Evolutionary conservation across 1,140 invertebrate species (phyloP).

Genomic region (Panulirus ornatus): DNA sequence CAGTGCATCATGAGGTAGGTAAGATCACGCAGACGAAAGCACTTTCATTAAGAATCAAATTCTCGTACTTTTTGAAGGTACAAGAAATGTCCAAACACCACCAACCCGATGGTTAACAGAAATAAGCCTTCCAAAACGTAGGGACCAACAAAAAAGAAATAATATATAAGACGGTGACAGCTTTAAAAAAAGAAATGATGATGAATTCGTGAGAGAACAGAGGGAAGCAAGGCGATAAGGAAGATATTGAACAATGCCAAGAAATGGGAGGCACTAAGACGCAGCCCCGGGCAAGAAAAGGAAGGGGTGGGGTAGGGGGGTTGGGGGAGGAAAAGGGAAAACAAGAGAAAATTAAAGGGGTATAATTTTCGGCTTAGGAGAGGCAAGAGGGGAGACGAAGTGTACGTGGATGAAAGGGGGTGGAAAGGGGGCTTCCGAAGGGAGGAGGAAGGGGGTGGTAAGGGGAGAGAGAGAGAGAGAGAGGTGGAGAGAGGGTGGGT

Average conservation of each 20-base stretch:
- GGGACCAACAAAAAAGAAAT: background rate
- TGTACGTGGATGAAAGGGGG: background rate
- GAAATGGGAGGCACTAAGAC: constrained; percentile 26
- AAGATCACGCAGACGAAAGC: too few species aligned
- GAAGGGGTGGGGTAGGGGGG: background rate
- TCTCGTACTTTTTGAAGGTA: too few species aligned
- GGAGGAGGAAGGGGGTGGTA: background rate
- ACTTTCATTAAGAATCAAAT: too few species aligned
- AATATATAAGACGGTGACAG: constrained; percentile 2
- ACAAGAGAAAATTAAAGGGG: constrained; percentile 43
- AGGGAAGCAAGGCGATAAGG: constrained; percentile 39
- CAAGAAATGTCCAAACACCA: too few species aligned
- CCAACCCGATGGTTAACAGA: too few species aligned
- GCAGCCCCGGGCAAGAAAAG: background rate
- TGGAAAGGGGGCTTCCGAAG: background rate
- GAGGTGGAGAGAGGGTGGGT: constrained; percentile 11
- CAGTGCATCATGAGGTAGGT: background rate
- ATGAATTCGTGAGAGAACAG: constrained; percentile 20
- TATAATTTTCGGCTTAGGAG: constrained; percentile 50
- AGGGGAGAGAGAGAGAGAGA: background rate
- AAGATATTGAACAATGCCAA: constrained; percentile 18
- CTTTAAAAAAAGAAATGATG: constrained; percentile 3
- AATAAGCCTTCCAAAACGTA: too few species aligned
- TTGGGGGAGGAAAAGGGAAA: constrained; percentile 10
- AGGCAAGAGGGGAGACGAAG: constrained; percentile 62